Evolutionary conservation across 2,888 invertebrate species (phyloP), one percentile per base, ranked within the genome.

Genomic region (Trilocha varians): DNA sequence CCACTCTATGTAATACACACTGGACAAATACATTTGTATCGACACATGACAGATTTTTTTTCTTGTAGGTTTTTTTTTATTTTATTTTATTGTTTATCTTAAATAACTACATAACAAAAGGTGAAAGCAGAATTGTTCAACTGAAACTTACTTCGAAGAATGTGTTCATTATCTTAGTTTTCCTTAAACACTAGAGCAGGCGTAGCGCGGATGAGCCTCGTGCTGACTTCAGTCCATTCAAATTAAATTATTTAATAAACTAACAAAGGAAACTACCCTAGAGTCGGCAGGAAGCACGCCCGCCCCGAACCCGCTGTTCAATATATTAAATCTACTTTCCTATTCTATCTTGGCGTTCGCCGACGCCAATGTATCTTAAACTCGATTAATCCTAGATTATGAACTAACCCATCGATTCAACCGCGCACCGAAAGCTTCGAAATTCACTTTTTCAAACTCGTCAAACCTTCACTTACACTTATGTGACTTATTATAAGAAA

Each of bases 241-340:
- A 85, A 84, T 80, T 82, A 85, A 83, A 85, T 80, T 83, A 82
- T 79, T 76, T 74, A 79, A 79, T 82, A 84, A 83, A 85, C 80
- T 84, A 85, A 84, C 71, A 79, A 78, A 82, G 76, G 78, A 83
- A 78, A 76, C 78, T 84, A 84, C 70, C 71, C 78, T 82, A 82
- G 72, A 74, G 75, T 62, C 69, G 65, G 56, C 66, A 57, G 52
- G 55, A 47, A 51, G 57, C 65, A 59, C 70, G 58, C 75, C 50
- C 67, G 57, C 68, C 52, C 61, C 69, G 50, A 57, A 43, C 57
- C 47, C 44, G 60, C 59, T 55, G 58, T 56, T 54, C 63, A 62
- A 71, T 78, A 74, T 76, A 76, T 77, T 77, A 76, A 25, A 66
- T 65, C 83, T 82, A 82, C 64, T 70, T 68, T 64, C 66, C 83